A percentile compares a stretch with the other conserved stretches of the same genome.
phyloP scores from a whole-genome alignment of 2,888 invertebrate species.

The Athalia rosae region DNA sequence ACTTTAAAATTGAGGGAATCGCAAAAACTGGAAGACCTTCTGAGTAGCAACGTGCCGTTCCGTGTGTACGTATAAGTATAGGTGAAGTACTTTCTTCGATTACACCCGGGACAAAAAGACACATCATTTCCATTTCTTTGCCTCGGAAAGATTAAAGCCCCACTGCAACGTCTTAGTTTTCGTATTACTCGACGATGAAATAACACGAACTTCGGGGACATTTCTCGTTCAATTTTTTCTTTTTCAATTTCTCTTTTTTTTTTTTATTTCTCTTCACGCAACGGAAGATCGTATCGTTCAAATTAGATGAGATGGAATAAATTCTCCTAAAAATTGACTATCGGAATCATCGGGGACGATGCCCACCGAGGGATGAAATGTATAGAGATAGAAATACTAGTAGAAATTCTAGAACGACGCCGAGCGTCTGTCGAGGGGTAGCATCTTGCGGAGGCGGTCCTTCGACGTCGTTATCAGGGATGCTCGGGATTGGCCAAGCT shows the following conservation, averaged over 20 bases:
- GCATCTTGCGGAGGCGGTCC: constrained; percentile 72
- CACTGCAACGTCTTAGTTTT: neutral
- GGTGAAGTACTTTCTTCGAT: constrained; percentile 38
- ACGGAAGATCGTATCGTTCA: no score
- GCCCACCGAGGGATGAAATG: neutral
- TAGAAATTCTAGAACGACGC: constrained; percentile 25
- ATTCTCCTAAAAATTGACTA: no score
- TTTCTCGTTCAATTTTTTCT: neutral
- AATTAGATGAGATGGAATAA: no score
- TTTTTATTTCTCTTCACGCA: no score
- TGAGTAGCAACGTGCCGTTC: neutral
- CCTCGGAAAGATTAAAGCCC: constrained; percentile 31
- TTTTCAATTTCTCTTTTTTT: no score
- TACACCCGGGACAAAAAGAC: constrained; percentile 29
- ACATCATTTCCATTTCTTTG: constrained; percentile 34
- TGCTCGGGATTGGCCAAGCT: constrained; percentile 68
- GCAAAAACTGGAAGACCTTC: constrained; percentile 15
- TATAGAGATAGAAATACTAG: constrained; percentile 22
- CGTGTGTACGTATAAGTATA: neutral
- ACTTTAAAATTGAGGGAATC: constrained; percentile 40
- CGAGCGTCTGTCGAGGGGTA: constrained; percentile 45
- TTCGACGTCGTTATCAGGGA: constrained; percentile 68
- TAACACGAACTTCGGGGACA: neutral
- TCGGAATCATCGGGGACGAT: no score
- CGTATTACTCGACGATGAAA: neutral